Evolutionary conservation across 2,113 vertebrate species (phyloP).

Genomic region (Promerops cafer): DNA sequence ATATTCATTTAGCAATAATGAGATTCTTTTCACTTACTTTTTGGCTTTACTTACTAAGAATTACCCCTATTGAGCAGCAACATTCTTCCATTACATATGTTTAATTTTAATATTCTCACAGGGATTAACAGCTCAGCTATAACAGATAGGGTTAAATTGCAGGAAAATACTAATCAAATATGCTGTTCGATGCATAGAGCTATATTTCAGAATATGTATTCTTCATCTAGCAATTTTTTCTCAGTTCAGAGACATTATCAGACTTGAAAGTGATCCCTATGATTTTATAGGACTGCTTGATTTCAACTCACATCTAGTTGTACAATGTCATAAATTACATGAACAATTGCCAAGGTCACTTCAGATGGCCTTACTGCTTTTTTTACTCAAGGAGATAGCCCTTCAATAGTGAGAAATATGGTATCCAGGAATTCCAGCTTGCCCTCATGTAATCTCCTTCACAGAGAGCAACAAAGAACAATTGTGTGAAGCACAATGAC

Average conservation of each 20-base stretch:
- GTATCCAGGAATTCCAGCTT: constrained; percentile 71
- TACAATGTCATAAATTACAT: neutral
- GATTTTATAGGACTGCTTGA: neutral
- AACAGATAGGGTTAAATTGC: neutral
- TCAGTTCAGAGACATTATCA: neutral
- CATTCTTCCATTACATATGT: neutral
- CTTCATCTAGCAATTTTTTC: neutral
- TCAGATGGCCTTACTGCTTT: constrained; percentile 50
- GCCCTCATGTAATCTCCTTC: constrained; percentile 60
- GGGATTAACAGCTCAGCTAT: neutral
- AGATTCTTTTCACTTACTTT: neutral
- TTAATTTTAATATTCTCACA: neutral
- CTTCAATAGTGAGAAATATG: constrained; percentile 78
- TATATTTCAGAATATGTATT: neutral
- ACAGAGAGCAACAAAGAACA: constrained; percentile 67
- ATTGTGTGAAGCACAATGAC: constrained; percentile 76
- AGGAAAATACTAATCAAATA: neutral
- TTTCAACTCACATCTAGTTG: neutral
- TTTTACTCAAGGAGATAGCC: constrained; percentile 70
- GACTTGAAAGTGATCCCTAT: neutral
- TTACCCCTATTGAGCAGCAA: neutral
- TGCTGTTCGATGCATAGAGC: neutral
- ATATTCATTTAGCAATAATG: neutral
- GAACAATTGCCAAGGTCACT: constrained; percentile 77
- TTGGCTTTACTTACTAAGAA: neutral